Evolutionary conservation across 2,888 invertebrate genomes (phyloP).

Genomic region (Eremobia ochroleuca): DNA sequence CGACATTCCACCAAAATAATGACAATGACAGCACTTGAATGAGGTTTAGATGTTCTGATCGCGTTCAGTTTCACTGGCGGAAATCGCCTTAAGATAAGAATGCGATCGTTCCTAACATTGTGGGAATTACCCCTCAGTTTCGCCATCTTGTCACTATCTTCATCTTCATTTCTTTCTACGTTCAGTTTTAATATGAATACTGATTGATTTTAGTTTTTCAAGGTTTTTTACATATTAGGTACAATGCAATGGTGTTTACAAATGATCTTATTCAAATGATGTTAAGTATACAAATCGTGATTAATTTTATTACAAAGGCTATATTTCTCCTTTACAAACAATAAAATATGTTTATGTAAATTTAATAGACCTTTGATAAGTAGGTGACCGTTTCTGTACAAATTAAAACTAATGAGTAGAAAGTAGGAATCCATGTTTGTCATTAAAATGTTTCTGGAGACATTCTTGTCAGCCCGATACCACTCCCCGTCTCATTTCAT

Average conservation of each 20-base stretch:
- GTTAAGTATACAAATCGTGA: neutral
- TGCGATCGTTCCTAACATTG: neutral
- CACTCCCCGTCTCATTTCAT: constrained; percentile 56
- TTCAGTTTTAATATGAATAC: neutral
- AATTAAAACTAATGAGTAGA: constrained; percentile 54
- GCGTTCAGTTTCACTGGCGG: too few species aligned
- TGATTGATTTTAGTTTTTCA: neutral
- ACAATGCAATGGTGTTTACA: too few species aligned
- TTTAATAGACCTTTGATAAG: neutral
- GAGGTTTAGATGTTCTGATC: too few species aligned
- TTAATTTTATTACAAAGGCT: neutral
- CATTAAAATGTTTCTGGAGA: constrained; percentile 71
- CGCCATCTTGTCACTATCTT: neutral
- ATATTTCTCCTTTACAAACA: neutral
- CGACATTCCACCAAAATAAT: too few species aligned
- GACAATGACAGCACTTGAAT: too few species aligned
- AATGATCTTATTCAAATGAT: neutral
- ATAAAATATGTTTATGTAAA: neutral
- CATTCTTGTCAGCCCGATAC: constrained; percentile 56
- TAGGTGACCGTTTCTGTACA: constrained; percentile 10
- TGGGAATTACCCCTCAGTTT: neutral
- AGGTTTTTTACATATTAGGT: neutral
- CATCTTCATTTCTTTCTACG: neutral
- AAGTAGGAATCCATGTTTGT: constrained; percentile 57
- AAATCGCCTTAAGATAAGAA: too few species aligned